Evolutionary conservation across 2,113 vertebrate species (phyloP).

Genomic region (Willisornis vidua): DNA sequence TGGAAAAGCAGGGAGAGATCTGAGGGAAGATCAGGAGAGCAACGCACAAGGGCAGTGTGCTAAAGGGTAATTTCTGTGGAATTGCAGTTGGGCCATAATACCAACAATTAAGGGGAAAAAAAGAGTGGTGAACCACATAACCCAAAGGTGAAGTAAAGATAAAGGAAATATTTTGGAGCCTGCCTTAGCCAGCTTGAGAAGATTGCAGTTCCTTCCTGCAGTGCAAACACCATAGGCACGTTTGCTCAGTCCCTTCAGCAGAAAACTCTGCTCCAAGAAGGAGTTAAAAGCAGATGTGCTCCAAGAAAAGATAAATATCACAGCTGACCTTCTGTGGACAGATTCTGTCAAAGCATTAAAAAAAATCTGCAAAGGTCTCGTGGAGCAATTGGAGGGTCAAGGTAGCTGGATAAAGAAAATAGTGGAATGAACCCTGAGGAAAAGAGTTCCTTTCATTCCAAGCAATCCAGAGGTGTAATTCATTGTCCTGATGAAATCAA

Average conservation of each 20-base stretch:
- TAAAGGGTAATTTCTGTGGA: not conserved
- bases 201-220: not conserved
- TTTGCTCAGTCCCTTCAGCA: not conserved
- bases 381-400: not conserved
- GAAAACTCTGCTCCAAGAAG: not conserved
- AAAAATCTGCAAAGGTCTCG: not conserved
- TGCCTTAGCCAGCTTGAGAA: not conserved
- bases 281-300: not conserved
- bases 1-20: not conserved
- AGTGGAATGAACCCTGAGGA: conserved; percentile 45
- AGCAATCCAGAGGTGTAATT: conserved; percentile 23
- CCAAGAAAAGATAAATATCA: not conserved
- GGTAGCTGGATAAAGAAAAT: not conserved
- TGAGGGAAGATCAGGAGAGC: not conserved
- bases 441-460: conserved; percentile 60
- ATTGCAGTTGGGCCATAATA: not conserved
- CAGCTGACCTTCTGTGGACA: not conserved
- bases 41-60: not conserved
- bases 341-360: not conserved
- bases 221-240: not conserved
- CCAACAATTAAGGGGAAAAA: not conserved
- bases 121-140: not conserved
- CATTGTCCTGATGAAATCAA: conserved; percentile 17
- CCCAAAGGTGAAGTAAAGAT: not conserved
- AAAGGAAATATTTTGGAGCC: not conserved